phyloP scores from a whole-genome alignment of 2,113 vertebrate genomes.

The Malurus cyaneus region DNA sequence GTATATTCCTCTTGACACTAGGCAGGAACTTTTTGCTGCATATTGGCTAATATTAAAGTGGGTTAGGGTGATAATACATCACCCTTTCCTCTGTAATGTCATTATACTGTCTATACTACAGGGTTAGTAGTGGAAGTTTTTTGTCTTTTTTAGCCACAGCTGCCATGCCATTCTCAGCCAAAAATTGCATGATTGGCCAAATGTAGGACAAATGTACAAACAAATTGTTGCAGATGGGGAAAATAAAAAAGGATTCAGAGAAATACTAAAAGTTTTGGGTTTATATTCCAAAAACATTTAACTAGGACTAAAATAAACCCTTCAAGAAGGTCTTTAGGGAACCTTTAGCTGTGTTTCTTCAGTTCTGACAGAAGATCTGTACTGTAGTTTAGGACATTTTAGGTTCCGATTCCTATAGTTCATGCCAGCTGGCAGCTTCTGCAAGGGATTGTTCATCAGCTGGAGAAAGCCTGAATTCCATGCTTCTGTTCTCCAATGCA shows the following conservation, averaged over 20 bases:
- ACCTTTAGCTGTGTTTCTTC: rapidly evolving
- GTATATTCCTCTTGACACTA: neutral
- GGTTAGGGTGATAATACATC: neutral
- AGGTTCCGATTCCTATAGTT: neutral
- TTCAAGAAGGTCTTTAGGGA: neutral
- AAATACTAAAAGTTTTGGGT: neutral
- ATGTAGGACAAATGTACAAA: neutral
- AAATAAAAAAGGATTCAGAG: neutral
- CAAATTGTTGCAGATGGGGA: neutral
- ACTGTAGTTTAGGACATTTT: neutral
- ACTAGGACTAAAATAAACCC: neutral
- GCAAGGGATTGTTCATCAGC: neutral
- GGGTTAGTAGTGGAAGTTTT: neutral
- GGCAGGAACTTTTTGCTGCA: neutral
- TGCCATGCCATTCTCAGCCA: neutral
- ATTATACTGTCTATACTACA: neutral
- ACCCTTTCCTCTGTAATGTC: neutral
- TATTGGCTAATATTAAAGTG: neutral
- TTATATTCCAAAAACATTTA: neutral
- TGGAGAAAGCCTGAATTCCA: neutral
- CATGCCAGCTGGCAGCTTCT: neutral
- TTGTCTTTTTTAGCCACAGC: neutral
- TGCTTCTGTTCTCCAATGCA: neutral
- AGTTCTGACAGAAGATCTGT: neutral
- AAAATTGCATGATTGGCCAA: neutral